phyloP scores from a whole-genome alignment of 1,140 invertebrate genomes.

The Drosophila saltans region DNA sequence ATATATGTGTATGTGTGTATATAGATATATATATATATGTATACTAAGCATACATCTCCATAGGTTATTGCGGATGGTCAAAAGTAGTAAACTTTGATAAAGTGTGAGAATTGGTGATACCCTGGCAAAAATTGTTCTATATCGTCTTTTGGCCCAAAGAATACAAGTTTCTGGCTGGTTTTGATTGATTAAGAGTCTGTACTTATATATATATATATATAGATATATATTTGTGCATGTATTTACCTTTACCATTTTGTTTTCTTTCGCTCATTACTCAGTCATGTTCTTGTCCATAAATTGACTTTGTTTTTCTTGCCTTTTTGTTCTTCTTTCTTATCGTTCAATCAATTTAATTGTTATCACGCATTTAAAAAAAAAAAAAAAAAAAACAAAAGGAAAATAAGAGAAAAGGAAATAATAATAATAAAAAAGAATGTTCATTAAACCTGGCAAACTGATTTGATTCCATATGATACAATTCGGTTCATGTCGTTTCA shows the following conservation, averaged over 20 bases:
- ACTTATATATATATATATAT: too few species aligned
- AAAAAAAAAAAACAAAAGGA: not conserved
- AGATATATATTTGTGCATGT: too few species aligned
- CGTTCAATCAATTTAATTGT: constrained; percentile 5
- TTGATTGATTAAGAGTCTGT: too few species aligned
- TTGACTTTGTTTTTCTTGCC: not conserved
- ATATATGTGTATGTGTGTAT: not conserved
- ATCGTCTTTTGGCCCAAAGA: too few species aligned
- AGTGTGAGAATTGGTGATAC: not conserved
- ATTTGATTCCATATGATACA: not conserved
- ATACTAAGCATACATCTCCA: not conserved
- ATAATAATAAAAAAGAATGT: too few species aligned
- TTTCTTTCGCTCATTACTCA: not conserved
- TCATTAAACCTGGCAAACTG: constrained; percentile 2
- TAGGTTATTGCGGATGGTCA: constrained; percentile 4
- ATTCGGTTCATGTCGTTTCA: not conserved
- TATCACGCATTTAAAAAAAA: not conserved
- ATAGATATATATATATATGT: not conserved
- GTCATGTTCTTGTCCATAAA: not conserved
- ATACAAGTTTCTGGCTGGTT: too few species aligned
- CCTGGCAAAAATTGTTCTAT: not conserved
- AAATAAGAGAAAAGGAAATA: too few species aligned
- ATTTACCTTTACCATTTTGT: too few species aligned
- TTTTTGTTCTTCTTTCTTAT: not conserved
- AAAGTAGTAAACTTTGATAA: not conserved